phyloP scores from a whole-genome alignment of 2,113 vertebrate species.

The Caretta caretta region DNA sequence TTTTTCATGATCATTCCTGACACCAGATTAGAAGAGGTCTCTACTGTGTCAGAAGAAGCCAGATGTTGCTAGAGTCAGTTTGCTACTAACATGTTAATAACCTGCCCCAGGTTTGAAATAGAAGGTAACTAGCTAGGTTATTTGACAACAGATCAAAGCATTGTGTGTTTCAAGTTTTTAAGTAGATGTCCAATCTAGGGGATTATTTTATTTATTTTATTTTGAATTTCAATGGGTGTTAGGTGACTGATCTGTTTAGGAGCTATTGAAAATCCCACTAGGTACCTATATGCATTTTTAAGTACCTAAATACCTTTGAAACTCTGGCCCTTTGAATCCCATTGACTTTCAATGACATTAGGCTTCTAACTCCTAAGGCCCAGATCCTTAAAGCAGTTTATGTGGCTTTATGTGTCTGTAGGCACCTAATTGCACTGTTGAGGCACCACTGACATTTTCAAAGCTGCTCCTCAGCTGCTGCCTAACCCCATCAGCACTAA shows the following conservation, averaged over 20 bases:
- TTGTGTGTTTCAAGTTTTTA: background rate
- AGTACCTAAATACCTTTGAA: background rate
- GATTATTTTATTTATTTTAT: background rate
- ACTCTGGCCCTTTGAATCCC: background rate
- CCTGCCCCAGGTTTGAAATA: fast-evolving
- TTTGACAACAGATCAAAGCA: background rate
- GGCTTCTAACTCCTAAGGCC: background rate
- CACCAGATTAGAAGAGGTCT: background rate
- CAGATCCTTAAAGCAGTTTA: background rate
- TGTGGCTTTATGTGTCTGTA: background rate
- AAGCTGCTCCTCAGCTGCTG: background rate
- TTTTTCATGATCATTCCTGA: background rate
- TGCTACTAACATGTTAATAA: background rate
- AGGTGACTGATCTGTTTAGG: background rate
- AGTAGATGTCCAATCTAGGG: background rate
- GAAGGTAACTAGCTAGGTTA: background rate
- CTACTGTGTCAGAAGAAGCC: background rate
- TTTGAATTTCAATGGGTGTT: background rate
- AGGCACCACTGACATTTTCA: background rate
- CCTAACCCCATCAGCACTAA: background rate
- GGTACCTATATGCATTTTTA: background rate
- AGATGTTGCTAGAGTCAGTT: background rate
- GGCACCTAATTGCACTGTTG: background rate
- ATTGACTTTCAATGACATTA: background rate
- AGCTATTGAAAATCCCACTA: background rate